Evolutionary conservation across 2,888 invertebrate genomes (phyloP).

Genomic region (Agelastica alni): DNA sequence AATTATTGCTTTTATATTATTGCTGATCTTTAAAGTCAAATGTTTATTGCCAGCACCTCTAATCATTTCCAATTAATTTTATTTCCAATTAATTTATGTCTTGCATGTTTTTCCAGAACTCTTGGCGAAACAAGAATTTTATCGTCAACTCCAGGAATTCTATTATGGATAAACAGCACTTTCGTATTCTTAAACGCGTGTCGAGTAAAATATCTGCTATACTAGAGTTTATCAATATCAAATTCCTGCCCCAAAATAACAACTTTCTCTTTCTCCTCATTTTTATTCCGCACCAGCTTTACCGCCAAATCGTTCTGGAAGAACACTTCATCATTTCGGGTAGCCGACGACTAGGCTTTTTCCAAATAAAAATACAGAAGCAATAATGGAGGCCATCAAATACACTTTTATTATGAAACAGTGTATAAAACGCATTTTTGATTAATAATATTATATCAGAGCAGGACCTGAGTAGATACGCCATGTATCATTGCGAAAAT

Average conservation of each 20-base stretch:
- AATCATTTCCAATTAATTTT: no score
- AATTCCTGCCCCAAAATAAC: not conserved
- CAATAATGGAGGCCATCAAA: conserved; percentile 51
- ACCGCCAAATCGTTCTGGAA: not conserved
- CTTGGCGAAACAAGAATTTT: not conserved
- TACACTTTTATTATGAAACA: conserved; percentile 56
- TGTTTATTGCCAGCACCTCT: no score
- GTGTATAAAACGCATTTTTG: conserved; percentile 56
- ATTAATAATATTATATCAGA: conserved; percentile 55
- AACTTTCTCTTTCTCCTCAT: conserved; percentile 5
- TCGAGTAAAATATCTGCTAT: not conserved
- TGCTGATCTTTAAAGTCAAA: no score
- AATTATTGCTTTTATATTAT: not conserved
- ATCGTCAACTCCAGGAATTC: not conserved
- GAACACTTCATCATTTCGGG: conserved; percentile 6
- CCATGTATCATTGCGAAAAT: no score
- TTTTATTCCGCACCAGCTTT: not conserved
- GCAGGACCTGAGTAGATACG: not conserved
- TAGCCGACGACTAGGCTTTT: conserved; percentile 2
- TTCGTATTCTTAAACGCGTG: not conserved
- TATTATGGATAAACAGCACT: not conserved
- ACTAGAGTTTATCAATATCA: conserved; percentile 1
- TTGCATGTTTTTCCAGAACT: no score
- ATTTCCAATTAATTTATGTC: no score
- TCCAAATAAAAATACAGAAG: conserved; percentile 12